phyloP scores from a whole-genome alignment of 1,140 invertebrate species.

The Pseudobourletiella spinata region DNA sequence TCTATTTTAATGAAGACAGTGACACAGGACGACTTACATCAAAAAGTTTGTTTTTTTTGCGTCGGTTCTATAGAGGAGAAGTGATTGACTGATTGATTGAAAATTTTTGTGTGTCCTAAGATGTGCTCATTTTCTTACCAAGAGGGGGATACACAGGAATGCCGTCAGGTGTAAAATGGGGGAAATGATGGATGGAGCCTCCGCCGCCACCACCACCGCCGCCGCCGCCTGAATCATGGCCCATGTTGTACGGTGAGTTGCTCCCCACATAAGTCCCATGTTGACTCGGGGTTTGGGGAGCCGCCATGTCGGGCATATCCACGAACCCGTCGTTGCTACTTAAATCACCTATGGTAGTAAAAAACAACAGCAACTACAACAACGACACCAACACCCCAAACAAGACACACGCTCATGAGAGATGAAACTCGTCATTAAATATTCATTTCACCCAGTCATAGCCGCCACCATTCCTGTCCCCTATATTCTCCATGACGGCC shows the following conservation, averaged over 20 bases:
- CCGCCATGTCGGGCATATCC: slow-evolving; percentile 34
- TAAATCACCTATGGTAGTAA: slow-evolving; percentile 42
- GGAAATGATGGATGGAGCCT: slow-evolving; percentile 34
- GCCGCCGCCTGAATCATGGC: slow-evolving; percentile 20
- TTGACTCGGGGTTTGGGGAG: slow-evolving; percentile 46
- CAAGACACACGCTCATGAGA: slow-evolving; percentile 2
- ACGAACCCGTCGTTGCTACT: slow-evolving; percentile 71
- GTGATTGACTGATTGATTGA: background rate
- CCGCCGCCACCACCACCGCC: slow-evolving; percentile 2
- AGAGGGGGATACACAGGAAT: slow-evolving; percentile 57
- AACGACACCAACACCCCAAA: no score
- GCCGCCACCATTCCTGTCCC: slow-evolving; percentile 21
- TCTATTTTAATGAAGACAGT: no score
- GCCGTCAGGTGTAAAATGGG: slow-evolving; percentile 46
- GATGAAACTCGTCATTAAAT: slow-evolving; percentile 11
- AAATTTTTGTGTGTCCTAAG: background rate
- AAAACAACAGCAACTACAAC: no score
- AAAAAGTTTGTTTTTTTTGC: background rate
- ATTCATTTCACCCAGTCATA: slow-evolving; percentile 28
- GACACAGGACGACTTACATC: background rate
- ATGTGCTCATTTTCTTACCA: slow-evolving; percentile 46
- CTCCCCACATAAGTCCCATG: slow-evolving; percentile 63
- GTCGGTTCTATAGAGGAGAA: background rate
- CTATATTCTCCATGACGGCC: slow-evolving; percentile 17
- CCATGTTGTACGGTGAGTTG: slow-evolving; percentile 59